phyloP scores from a whole-genome alignment of 2,888 invertebrate species.

The Merodon equestris region DNA sequence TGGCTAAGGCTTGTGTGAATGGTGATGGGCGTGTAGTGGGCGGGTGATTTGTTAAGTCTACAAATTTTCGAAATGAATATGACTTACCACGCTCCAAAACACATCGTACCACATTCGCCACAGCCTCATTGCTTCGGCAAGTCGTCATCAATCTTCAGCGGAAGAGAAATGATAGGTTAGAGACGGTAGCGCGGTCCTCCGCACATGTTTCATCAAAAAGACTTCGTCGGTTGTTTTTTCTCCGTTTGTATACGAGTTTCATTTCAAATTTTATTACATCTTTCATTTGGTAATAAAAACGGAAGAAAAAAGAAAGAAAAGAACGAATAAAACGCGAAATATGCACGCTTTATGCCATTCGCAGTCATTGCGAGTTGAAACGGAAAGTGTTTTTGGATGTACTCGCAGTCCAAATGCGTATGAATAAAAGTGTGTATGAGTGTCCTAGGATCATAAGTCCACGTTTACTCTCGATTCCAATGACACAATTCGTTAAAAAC shows the following conservation, averaged over 20 bases:
- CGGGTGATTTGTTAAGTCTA: conserved; percentile 56
- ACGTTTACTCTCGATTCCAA: too few relatives aligned
- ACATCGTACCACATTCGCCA: background rate
- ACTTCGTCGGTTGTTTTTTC: conserved; percentile 9
- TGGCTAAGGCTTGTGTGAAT: conserved; percentile 9
- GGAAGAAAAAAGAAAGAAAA: background rate
- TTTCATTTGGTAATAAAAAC: conserved; percentile 44
- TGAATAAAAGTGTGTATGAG: conserved; percentile 3
- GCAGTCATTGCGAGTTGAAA: background rate
- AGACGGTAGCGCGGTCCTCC: conserved; percentile 6
- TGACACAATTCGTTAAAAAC: too few relatives aligned
- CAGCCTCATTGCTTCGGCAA: too few relatives aligned
- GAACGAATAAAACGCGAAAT: background rate
- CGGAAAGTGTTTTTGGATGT: conserved; percentile 38
- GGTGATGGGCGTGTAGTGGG: background rate
- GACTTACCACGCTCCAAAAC: background rate
- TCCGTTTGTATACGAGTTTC: conserved; percentile 22
- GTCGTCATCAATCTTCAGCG: conserved; percentile 34
- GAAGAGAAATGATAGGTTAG: conserved; percentile 1
- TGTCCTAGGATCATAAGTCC: conserved; percentile 33
- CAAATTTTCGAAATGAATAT: conserved; percentile 44
- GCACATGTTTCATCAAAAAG: conserved; percentile 12
- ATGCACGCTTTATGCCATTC: conserved; percentile 23
- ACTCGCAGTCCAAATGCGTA: background rate
- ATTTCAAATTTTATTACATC: conserved; percentile 49